These are phyloP conservation scores for Drosophila ustulata DNA, from an alignment of 2,888 invertebrate genomes.

Conservation along the genomic window DNA sequence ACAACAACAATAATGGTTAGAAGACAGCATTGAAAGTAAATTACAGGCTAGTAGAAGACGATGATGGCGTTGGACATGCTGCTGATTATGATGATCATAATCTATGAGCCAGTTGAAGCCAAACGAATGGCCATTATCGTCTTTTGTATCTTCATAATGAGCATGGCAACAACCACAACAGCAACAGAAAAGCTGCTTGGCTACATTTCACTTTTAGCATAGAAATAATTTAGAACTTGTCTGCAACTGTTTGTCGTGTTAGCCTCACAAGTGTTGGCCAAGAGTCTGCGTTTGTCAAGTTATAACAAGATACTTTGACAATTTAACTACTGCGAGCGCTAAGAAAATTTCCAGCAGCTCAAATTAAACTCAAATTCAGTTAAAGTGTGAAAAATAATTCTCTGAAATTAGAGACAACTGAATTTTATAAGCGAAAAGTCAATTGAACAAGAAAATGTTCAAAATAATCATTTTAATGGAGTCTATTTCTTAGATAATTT, in stretches of 20 bases:
- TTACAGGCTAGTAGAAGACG: constrained; percentile 58
- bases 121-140: constrained; percentile 30
- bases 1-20: constrained; percentile 34
- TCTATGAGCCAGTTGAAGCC: constrained; percentile 21
- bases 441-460: too few species aligned
- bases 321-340: constrained; percentile 3
- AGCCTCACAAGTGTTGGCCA: constrained; percentile 24
- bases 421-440: too few species aligned
- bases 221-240: constrained; percentile 79
- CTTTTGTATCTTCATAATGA: constrained; percentile 18
- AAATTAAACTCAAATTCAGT: background rate
- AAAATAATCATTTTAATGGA: too few species aligned
- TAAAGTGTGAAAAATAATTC: background rate
- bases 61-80: constrained; percentile 14
- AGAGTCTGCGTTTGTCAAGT: constrained; percentile 27
- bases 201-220: constrained; percentile 80
- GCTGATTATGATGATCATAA: constrained; percentile 34
- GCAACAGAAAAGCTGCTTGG: constrained; percentile 63
- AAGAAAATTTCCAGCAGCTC: background rate
- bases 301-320: constrained; percentile 9
- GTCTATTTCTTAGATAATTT: too few species aligned
- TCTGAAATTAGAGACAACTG: background rate
- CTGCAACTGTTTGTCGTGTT: constrained; percentile 51
- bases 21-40: constrained; percentile 74
- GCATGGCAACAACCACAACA: constrained; percentile 24